Evolutionary conservation across 2,888 invertebrate species (phyloP).

Genomic region (Pollenia griseotomentosa): DNA sequence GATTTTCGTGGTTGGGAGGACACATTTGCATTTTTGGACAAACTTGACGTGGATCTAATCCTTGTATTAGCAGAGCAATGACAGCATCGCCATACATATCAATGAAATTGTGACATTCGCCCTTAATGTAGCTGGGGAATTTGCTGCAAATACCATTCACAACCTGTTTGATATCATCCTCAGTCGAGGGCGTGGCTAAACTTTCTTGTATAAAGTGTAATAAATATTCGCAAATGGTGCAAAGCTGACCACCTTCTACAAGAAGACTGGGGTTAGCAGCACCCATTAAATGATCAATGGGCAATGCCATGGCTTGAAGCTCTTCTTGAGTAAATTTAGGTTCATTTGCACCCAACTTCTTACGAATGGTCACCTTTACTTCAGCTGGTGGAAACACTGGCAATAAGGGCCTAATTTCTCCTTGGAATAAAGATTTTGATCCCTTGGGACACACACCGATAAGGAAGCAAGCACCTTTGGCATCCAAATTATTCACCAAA

Average conservation of each 20-base stretch:
- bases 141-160: constrained; percentile 89
- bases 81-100: constrained; percentile 91
- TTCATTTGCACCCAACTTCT: constrained; percentile 80
- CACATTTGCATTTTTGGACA: constrained; percentile 91
- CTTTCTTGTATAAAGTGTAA: constrained; percentile 91
- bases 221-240: constrained; percentile 93
- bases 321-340: constrained; percentile 81
- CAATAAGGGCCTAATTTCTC: constrained; percentile 87
- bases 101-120: constrained; percentile 90
- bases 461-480: constrained; percentile 88
- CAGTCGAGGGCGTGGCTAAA: constrained; percentile 88
- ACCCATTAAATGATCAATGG: constrained; percentile 85
- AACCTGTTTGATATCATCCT: constrained; percentile 88
- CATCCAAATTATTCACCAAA: constrained; percentile 88
- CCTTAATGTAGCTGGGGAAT: constrained; percentile 87
- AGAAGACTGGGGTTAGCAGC: constrained; percentile 80
- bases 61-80: constrained; percentile 91
- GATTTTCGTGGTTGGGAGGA: constrained; percentile 84
- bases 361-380: constrained; percentile 80
- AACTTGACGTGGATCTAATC: constrained; percentile 80
- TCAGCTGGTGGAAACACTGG: constrained; percentile 85
- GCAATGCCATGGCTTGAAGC: constrained; percentile 84
- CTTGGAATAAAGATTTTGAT: constrained; percentile 58
- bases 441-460: constrained; percentile 85
- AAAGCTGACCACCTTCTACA: constrained; percentile 85